phyloP scores from a whole-genome alignment of 2,113 vertebrate genomes.

The Anoura caudifer region DNA sequence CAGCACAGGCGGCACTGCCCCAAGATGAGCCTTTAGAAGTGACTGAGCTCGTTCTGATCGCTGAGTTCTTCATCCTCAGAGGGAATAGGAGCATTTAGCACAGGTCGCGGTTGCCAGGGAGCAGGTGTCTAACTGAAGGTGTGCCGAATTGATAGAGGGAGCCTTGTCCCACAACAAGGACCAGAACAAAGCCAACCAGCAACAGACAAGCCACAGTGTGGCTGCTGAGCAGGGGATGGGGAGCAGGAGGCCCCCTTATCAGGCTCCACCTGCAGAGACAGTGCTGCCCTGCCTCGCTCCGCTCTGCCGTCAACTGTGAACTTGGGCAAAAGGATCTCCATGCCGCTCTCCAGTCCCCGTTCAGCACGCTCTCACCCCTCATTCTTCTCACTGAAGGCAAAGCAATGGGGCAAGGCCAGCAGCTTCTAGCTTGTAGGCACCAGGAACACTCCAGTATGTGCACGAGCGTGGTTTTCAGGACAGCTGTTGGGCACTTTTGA shows the following conservation, averaged over 20 bases:
- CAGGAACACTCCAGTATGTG: neutral
- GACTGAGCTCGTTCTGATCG: neutral
- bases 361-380: neutral
- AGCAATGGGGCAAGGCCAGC: neutral
- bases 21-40: neutral
- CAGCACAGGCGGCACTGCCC: neutral
- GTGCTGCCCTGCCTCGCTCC: neutral
- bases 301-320: neutral
- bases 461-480: neutral
- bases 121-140: neutral
- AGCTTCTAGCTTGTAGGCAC: neutral
- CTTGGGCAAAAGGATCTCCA: too few species aligned
- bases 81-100: neutral
- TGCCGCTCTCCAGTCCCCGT: rapidly evolving
- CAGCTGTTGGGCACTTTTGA: neutral
- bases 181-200: neutral
- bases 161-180: neutral
- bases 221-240: rapidly evolving
- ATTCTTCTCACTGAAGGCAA: neutral
- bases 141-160: neutral
- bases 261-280: neutral
- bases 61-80: neutral
- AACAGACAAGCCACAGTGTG: rapidly evolving
- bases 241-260: neutral
- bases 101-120: neutral